Base-by-base conservation (phyloP, 2,113 vertebrate species). In the Pseudopipra pipra region DNA sequence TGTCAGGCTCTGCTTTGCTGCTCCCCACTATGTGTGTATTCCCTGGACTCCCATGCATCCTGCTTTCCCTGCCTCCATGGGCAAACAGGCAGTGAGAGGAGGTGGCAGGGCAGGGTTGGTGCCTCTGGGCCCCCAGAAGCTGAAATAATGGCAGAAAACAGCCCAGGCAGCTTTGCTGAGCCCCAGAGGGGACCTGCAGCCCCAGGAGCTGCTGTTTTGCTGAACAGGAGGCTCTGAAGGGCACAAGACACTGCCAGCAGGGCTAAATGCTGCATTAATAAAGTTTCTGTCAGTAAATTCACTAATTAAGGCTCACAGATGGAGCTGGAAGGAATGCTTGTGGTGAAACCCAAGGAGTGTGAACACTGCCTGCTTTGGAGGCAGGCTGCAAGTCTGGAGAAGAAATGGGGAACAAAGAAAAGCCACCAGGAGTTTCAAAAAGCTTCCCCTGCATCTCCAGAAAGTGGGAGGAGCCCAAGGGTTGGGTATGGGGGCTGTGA, bases 241-340 rank as follows among this genome's bases (percentile, higher is more conserved):
- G 93, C 1, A 2, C 73, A 47, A 72, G 93, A 55, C 1, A n/a
- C 93, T 96, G 94, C 94, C 96, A 92, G 91, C 80, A 92, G 85
- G 77, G 95, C 91, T 81, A 94, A 95, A 95, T 71, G 95, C 93
- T 95, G 96, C 86, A 56, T 95, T 97, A 96, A 95, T 95, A 92
- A 95, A 95, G 95, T 96, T 96, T 95, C 96, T 97, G 95, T 95
- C 93, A 89, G 96, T 87, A 95, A 95, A 93, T 67, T 95, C 89
- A 3, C 95, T 97, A 97, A 96, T 97, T 96, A 95, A 87, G 93
- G 80, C 92, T 96, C 96, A 89, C 96, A 97, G 96, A 97, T 97
- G 96, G 96, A 97, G 94, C 95, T 80, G 11, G 89, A 85, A 93
- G 89, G 86, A 85, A 74, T 39, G 94, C 95, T 97, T 6, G 79